Evolutionary conservation across 2,888 invertebrate species (phyloP), one percentile per base, ranked within the genome.

Genomic region (Oxycera nigricornis): DNA sequence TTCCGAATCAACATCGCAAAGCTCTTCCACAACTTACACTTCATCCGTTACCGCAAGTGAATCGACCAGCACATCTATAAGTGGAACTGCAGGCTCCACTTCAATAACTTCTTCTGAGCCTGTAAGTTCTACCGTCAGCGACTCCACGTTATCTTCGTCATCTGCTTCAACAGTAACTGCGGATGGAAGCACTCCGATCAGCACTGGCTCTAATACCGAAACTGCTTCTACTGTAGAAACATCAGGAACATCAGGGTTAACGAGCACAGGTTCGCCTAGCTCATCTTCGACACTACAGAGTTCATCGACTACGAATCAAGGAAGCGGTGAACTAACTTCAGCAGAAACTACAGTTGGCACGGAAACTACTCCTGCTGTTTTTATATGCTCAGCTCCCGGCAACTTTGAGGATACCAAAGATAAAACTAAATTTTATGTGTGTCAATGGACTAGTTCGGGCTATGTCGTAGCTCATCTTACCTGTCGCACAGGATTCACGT

Each of bases 401-500:
- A 50, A 20, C 17, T 68, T 68, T 20, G 30, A 61, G 74, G 78
- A 78, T 74, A 22, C 14, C 1, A 1, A 14, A 1, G 78, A 78
- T 35, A 46, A 61, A 7, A 52, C 77, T 1, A 73, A 76, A 28
- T 79, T 78, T 72, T 79, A 78, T 77, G 73, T 73, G 26, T 79
- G 79, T 1, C 68, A 74, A 6, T 1, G 24, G 0, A 75, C 76
- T 3, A 79, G 79, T 3, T n/a, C 6, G 2, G 77, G 76, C 2
- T 79, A 50, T n/a, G 28, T 50, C 0, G 2, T 76, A 6, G 72
- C 75, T 0, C 78, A 77, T 57, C 77, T 78, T 78, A 61, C 57
- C n/a, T 79, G 79, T 41, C 76, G 76, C 1, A 31, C 22, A 17
- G 75, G 73, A 6, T 74, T 77, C 26, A 35, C 59, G 17, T 79